A percentile compares a stretch with the other conserved stretches of the same genome.
Evolutionary conservation across 2,888 invertebrate species (phyloP).

Genomic region (Aleiodes testaceus): DNA sequence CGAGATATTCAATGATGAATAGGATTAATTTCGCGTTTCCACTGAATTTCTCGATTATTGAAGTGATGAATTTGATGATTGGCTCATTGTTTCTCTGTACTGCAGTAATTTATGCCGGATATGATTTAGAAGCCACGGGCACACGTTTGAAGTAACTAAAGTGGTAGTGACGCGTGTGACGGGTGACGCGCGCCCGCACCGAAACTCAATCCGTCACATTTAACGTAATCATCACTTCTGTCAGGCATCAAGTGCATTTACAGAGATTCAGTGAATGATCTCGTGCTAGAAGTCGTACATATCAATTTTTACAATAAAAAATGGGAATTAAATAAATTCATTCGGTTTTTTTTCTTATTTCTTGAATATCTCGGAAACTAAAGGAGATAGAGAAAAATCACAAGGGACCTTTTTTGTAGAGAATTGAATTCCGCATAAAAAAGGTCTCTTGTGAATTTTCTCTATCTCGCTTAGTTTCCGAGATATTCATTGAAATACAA

Average conservation of each 20-base stretch:
- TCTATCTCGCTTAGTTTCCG: too few relatives aligned
- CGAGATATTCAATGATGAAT: too few relatives aligned
- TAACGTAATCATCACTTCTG: conserved; percentile 68
- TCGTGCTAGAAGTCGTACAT: conserved; percentile 7
- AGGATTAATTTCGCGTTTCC: not conserved
- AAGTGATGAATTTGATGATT: not conserved
- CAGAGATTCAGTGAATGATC: conserved; percentile 28
- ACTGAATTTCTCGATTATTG: not conserved
- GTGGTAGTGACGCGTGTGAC: conserved; percentile 71
- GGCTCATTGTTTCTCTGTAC: conserved; percentile 45
- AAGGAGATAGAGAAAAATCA: too few relatives aligned
- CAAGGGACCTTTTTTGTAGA: too few relatives aligned
- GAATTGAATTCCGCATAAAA: too few relatives aligned
- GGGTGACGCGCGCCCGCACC: conserved; percentile 69
- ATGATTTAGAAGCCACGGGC: conserved; percentile 66
- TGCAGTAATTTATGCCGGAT: conserved; percentile 69
- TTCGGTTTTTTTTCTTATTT: too few relatives aligned
- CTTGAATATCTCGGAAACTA: too few relatives aligned
- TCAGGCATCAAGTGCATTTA: conserved; percentile 53
- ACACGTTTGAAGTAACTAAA: conserved; percentile 66
- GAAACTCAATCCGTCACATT: conserved; percentile 48
- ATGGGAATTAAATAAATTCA: too few relatives aligned
- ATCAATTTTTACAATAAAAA: not conserved
- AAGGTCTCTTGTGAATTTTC: too few relatives aligned
- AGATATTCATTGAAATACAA: too few relatives aligned